Evolutionary conservation across 2,113 vertebrate genomes (phyloP), one percentile per base, ranked within the genome.

Genomic region (Tamias sibiricus): DNA sequence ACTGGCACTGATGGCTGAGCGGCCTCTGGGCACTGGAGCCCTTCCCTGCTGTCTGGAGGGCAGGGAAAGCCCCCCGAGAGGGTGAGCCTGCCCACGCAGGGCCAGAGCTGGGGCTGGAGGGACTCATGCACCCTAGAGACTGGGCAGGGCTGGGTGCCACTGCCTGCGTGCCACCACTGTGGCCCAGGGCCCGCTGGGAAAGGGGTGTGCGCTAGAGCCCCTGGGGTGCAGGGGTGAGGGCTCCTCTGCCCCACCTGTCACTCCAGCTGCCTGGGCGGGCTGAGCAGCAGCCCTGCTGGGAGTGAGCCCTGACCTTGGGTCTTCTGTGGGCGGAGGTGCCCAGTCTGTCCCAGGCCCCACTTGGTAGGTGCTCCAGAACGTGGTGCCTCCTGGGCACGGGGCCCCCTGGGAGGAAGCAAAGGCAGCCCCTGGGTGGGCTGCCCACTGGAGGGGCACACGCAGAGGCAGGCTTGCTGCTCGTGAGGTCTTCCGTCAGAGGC

Each of bases 401-500:
- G 22, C 22, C 26, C 26, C 2, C 8, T 22, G 22, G 24, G 72
- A 8, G 2, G 30, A 3, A 1, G 9, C 13, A 1, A 4, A 1
- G 26, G 42, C 3, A 1, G 2, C 30, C 32, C 4, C 8, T 8
- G 26, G 86, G 59, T 28, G 26, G 1, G 32, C 44, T 6, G 12
- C 32, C 17, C 8, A 12, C 22, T 1, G 62, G 68, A 22, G 24
- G 2, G n/a, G 4, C 1, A 1, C 17, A 4, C 24, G 0, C 2
- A 8, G 1, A 14, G 40, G 19, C 0, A 22, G 17, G 24, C 32
- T 24, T 0, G 9, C 11, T 14, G 1, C n/a, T 74, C 0, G 4
- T 57, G 10, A 26, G 22, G 26, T 28, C 59, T 26, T 6, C 19
- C 22, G 30, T 2, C 16, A 26, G 26, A 49, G 47, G 20, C 42